Evolutionary conservation across 2,888 invertebrate genomes (phyloP).

Genomic region (Clunio marinus): DNA sequence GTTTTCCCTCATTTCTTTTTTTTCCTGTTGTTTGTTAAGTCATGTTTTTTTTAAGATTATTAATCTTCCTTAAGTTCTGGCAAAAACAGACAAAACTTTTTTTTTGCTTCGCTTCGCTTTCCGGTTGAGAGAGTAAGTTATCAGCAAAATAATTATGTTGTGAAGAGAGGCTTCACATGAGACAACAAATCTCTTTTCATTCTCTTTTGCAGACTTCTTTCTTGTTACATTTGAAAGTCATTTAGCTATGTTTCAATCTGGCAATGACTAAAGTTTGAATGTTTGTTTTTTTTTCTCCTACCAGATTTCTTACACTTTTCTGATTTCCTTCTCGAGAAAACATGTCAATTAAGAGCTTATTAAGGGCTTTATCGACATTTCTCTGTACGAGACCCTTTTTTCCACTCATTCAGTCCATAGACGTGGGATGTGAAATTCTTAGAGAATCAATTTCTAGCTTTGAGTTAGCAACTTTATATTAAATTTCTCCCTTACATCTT

Average conservation of each 20-base stretch:
- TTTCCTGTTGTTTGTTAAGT: constrained; percentile 21
- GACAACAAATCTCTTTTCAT: constrained; percentile 1
- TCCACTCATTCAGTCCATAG: no score
- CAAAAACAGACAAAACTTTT: constrained; percentile 16
- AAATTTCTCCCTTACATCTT: no score
- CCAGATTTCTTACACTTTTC: no score
- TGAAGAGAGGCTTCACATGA: background rate
- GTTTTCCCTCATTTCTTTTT: background rate
- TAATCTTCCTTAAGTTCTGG: constrained; percentile 17
- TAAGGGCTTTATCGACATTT: no score
- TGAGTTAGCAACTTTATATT: no score
- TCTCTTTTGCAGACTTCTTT: background rate
- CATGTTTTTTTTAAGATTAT: constrained; percentile 22
- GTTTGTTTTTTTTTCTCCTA: background rate
- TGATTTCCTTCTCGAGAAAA: background rate
- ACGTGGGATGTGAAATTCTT: no score
- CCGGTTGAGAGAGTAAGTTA: background rate
- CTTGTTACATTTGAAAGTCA: constrained; percentile 7
- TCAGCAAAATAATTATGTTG: constrained; percentile 21
- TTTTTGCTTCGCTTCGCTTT: background rate
- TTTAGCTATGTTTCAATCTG: background rate
- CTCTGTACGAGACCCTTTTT: no score
- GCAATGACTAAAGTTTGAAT: constrained; percentile 10
- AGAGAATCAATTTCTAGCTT: no score
- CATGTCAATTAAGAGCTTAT: constrained; percentile 1